Conservation (phyloP, 2,888 invertebrate genomes). For the Crematogaster levior region DNA sequence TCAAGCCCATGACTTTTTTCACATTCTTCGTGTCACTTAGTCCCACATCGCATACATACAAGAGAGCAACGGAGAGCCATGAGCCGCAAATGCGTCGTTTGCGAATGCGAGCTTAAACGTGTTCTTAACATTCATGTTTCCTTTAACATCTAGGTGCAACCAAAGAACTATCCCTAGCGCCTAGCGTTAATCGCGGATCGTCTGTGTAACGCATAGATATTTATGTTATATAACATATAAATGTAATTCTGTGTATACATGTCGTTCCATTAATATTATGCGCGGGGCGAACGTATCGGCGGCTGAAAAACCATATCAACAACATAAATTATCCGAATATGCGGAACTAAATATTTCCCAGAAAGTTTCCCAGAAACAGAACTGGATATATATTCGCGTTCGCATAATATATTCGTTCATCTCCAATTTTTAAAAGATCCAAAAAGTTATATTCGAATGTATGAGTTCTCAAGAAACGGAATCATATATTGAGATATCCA, state of each 20-base stretch:
- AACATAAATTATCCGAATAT: neutral
- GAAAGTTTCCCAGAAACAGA: neutral
- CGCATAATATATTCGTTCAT: neutral
- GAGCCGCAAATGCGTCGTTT: slow-evolving; percentile 5
- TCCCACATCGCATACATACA: neutral
- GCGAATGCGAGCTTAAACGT: slow-evolving; percentile 11
- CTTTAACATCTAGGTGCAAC: slow-evolving; percentile 63
- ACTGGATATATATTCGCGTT: too few species aligned
- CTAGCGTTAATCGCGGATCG: slow-evolving; percentile 51
- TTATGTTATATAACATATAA: slow-evolving; percentile 57
- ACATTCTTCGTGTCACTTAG: slow-evolving; percentile 16
- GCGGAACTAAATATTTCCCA: neutral
- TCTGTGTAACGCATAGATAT: slow-evolving; percentile 63
- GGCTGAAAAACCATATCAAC: neutral
- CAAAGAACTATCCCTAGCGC: slow-evolving; percentile 74
- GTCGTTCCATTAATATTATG: slow-evolving; percentile 49
- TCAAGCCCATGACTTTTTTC: neutral
- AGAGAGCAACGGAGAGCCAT: neutral
- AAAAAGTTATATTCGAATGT: neutral
- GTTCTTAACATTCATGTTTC: slow-evolving; percentile 18
- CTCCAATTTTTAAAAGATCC: neutral
- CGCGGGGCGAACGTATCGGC: neutral
- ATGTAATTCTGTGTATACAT: slow-evolving; percentile 65
- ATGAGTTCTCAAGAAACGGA: neutral
- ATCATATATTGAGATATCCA: neutral